phyloP scores from a whole-genome alignment of 1,140 invertebrate species.

The Chrysoperla carnea region DNA sequence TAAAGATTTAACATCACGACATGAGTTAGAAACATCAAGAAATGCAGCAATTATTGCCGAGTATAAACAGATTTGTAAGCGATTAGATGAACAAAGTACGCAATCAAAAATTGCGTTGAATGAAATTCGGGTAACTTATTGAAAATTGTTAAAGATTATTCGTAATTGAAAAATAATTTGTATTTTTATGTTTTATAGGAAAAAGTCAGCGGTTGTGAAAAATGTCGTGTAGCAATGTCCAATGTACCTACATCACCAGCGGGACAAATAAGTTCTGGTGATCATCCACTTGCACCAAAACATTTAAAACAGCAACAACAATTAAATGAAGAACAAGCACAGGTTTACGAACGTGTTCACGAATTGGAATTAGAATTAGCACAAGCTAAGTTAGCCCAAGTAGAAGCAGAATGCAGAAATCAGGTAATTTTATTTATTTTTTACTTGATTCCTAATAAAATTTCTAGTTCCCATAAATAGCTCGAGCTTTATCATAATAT shows the following conservation, averaged over 20 bases:
- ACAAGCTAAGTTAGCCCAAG: slow-evolving; percentile 89
- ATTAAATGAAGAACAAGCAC: slow-evolving; percentile 21
- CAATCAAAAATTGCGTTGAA: slow-evolving; percentile 34
- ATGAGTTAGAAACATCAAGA: slow-evolving; percentile 52
- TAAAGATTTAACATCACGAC: slow-evolving; percentile 65
- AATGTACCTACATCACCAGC: slow-evolving; percentile 17
- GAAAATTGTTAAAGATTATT: neutral
- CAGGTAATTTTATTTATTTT: slow-evolving; percentile 37
- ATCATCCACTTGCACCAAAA: neutral
- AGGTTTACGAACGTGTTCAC: slow-evolving; percentile 50
- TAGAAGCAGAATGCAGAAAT: slow-evolving; percentile 92
- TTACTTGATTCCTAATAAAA: neutral
- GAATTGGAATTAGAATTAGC: slow-evolving; percentile 91
- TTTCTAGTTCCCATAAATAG: slow-evolving; percentile 1
- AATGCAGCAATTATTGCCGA: slow-evolving; percentile 68
- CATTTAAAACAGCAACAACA: slow-evolving; percentile 4
- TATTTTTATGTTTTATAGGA: slow-evolving; percentile 20
- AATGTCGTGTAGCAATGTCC: slow-evolving; percentile 26
- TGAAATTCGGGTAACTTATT: slow-evolving; percentile 32
- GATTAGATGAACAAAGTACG: slow-evolving; percentile 71
- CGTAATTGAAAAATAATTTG: slow-evolving; percentile 2
- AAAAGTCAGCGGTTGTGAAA: slow-evolving; percentile 34
- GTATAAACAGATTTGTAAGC: slow-evolving; percentile 85
- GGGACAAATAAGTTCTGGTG: slow-evolving; percentile 15
- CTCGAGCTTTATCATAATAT: neutral